These are phyloP conservation scores for Nothoprocta pentlandii DNA, from an alignment of 2,113 vertebrate genomes.

Conservation along the genomic window DNA sequence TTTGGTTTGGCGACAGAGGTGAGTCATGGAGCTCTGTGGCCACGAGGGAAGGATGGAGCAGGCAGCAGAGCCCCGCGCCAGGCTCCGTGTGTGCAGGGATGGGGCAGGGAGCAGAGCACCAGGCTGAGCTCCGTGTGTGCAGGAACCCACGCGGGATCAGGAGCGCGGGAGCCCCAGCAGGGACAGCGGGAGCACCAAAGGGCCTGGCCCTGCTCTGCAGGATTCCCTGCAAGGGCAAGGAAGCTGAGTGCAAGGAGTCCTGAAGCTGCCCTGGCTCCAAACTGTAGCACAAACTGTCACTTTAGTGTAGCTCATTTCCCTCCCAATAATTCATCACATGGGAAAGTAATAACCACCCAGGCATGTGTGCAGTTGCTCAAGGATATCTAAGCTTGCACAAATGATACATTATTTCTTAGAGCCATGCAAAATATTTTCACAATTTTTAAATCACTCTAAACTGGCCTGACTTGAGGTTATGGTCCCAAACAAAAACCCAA, in stretches of 20 bases:
- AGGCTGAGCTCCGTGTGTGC: no score
- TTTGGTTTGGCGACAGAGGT: not conserved
- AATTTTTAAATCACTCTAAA: conserved; percentile 21
- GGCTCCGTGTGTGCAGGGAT: not conserved
- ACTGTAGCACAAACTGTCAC: not conserved
- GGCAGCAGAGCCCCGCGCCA: not conserved
- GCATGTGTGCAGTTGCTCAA: not conserved
- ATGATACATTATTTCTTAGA: conserved; percentile 20
- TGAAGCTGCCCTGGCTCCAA: not conserved
- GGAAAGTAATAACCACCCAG: conserved; percentile 12
- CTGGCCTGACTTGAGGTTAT: conserved; percentile 11
- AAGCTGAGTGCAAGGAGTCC: not conserved
- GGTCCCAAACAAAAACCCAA: not conserved
- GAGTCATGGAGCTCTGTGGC: not conserved
- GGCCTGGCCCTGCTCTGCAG: not conserved
- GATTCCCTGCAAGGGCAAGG: not conserved
- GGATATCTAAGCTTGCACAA: not conserved
- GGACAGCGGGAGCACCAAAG: not conserved
- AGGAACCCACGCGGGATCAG: not conserved
- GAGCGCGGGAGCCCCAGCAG: no score
- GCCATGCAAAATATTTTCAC: conserved; percentile 41
- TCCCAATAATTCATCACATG: conserved; percentile 10
- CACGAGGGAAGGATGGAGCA: not conserved
- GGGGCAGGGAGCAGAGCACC: no score
- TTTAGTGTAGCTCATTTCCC: not conserved